Conservation (phyloP, 1,140 invertebrate genomes). For the Meloidogyne hapla region DNA sequence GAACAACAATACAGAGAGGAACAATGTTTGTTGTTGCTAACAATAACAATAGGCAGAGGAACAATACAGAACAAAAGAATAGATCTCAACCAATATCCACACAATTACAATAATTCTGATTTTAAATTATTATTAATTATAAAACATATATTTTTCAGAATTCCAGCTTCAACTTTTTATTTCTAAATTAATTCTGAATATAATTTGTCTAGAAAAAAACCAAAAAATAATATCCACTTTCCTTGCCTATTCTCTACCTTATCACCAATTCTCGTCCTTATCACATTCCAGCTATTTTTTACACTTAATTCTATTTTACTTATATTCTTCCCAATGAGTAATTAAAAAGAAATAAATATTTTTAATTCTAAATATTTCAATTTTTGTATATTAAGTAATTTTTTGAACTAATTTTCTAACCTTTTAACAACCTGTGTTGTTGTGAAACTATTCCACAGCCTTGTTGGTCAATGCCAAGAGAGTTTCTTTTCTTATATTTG, state of each 20-base stretch:
- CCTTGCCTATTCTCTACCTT: too few species aligned
- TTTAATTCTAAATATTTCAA: too few species aligned
- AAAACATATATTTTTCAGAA: too few species aligned
- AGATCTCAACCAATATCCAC: conserved; percentile 2
- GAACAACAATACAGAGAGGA: conserved; percentile 13
- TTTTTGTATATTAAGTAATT: too few species aligned
- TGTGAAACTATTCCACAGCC: neutral
- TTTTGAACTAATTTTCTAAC: neutral
- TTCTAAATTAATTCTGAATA: too few species aligned
- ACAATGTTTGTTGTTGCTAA: neutral
- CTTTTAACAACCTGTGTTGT: neutral
- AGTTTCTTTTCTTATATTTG: neutral
- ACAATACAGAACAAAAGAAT: neutral
- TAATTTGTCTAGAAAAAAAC: too few species aligned
- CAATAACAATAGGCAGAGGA: neutral
- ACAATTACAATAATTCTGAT: conserved; percentile 6
- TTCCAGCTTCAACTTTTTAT: too few species aligned
- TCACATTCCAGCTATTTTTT: too few species aligned
- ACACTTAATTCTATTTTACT: too few species aligned
- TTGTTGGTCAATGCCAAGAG: neutral
- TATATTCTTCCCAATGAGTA: too few species aligned
- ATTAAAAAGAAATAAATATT: too few species aligned
- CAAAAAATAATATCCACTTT: too few species aligned
- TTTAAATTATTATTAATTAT: neutral
- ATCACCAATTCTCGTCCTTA: neutral